Evolutionary conservation across 2,113 vertebrate genomes (phyloP).

Genomic region (Anser cygnoides): DNA sequence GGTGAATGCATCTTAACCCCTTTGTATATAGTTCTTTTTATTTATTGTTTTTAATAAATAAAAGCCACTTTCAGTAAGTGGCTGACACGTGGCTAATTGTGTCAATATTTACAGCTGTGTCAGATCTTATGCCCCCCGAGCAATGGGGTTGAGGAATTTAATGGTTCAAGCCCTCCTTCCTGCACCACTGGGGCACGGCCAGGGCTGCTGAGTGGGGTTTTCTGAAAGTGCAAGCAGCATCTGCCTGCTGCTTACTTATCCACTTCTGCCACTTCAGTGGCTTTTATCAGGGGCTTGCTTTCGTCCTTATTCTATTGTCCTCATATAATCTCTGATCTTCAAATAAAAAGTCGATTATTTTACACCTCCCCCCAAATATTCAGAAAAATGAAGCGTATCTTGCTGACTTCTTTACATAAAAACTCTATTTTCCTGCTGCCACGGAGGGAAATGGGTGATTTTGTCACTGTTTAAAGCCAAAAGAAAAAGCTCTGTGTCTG

Average conservation of each 20-base stretch:
- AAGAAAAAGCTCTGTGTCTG: not conserved
- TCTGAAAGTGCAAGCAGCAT: not conserved
- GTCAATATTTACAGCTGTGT: not conserved
- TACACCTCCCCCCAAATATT: not conserved
- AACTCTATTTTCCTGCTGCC: not conserved
- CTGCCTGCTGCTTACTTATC: not conserved
- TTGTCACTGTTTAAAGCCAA: not conserved
- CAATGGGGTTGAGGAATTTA: not conserved
- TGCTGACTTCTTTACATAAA: not conserved
- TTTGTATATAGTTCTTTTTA: not conserved
- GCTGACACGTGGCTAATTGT: not conserved
- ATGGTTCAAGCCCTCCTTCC: not conserved
- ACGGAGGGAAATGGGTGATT: not conserved
- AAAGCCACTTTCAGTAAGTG: not conserved
- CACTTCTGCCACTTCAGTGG: not conserved
- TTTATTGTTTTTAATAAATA: not conserved
- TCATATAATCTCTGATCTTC: not conserved
- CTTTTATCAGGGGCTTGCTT: not conserved
- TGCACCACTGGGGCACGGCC: not conserved
- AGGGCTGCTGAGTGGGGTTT: conserved; percentile 8
- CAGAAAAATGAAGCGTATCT: not conserved
- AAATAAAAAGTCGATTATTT: not conserved
- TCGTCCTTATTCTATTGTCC: not conserved
- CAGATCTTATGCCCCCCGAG: not conserved
- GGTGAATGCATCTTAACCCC: not conserved